These are phyloP conservation scores for Tachina lurida DNA, from an alignment of 2,888 invertebrate species.

Conservation along the genomic window DNA sequence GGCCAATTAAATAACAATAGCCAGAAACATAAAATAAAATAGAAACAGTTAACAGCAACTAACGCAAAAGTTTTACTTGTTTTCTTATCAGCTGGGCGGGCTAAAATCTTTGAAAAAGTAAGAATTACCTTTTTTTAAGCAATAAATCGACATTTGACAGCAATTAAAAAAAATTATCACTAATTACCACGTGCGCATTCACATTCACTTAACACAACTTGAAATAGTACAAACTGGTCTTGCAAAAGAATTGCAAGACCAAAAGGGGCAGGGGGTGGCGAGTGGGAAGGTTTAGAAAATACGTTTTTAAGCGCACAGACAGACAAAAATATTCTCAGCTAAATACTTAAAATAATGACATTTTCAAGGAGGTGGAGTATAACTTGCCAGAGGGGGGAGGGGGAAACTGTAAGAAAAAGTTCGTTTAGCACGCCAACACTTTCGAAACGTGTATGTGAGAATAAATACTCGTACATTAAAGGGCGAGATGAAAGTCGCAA, in stretches of 20 bases:
- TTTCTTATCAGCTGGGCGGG: conserved; percentile 44
- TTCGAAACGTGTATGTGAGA: conserved; percentile 13
- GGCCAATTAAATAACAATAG: conserved; percentile 27
- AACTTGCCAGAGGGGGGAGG: not conserved
- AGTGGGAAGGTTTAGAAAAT: not conserved
- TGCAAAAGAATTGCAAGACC: conserved; percentile 29
- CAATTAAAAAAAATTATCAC: conserved; percentile 82
- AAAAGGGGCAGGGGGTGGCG: not conserved
- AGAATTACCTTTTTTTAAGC: conserved; percentile 13
- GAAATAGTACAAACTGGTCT: conserved; percentile 56
- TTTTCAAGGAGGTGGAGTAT: not conserved
- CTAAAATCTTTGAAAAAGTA: conserved; percentile 44
- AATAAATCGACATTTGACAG: conserved; percentile 81
- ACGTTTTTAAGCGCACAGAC: conserved; percentile 33
- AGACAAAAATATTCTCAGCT: conserved; percentile 36
- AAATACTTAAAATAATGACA: conserved; percentile 47
- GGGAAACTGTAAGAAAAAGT: conserved; percentile 43
- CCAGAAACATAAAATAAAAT: not conserved
- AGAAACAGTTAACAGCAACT: conserved; percentile 35
- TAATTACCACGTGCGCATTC: conserved; percentile 80
- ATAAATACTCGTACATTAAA: not conserved
- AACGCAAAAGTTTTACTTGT: conserved; percentile 31
- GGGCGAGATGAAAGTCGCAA: not conserved
- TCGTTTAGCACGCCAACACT: conserved; percentile 66
- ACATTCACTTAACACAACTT: conserved; percentile 73